These are phyloP conservation scores for Gastrophryne carolinensis DNA, from an alignment of 2,797 vertebrate species.

Conservation along the genomic window DNA sequence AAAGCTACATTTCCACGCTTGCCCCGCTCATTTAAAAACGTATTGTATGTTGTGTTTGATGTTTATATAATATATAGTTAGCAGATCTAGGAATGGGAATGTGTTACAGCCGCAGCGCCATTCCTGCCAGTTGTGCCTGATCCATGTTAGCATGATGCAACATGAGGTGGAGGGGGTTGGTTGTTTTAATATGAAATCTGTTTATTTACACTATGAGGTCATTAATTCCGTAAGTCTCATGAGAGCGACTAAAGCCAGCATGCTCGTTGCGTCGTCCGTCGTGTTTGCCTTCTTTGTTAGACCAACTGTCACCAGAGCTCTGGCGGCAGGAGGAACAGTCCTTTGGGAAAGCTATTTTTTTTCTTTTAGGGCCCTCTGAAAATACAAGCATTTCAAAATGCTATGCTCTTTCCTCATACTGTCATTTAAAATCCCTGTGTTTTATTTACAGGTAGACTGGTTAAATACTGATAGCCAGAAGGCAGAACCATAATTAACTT, in stretches of 20 bases:
- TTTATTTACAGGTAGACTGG: no score
- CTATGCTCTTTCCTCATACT: background rate
- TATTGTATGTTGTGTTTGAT: no score
- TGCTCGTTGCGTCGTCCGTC: constrained; percentile 2
- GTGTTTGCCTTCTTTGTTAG: constrained; percentile 15
- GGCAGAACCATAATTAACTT: no score
- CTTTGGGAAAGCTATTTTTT: background rate
- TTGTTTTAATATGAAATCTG: constrained; percentile 29
- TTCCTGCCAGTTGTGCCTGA: background rate
- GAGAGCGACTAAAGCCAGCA: background rate
- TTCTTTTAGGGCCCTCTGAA: background rate
- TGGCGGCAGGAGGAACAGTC: background rate
- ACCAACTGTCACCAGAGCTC: background rate
- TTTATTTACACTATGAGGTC: constrained; percentile 33
- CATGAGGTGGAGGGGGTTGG: background rate
- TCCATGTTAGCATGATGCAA: constrained; percentile 6
- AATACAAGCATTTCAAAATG: background rate
- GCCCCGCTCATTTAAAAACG: no score
- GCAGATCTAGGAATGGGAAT: background rate
- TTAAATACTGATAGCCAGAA: no score
- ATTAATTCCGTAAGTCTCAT: constrained; percentile 6
- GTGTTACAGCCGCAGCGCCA: background rate
- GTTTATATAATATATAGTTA: no score
- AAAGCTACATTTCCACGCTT: no score
- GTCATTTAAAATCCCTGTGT: no score